These are phyloP conservation scores for Leuciscus idus DNA, from an alignment of 2,113 vertebrate species.

Conservation along the genomic window DNA sequence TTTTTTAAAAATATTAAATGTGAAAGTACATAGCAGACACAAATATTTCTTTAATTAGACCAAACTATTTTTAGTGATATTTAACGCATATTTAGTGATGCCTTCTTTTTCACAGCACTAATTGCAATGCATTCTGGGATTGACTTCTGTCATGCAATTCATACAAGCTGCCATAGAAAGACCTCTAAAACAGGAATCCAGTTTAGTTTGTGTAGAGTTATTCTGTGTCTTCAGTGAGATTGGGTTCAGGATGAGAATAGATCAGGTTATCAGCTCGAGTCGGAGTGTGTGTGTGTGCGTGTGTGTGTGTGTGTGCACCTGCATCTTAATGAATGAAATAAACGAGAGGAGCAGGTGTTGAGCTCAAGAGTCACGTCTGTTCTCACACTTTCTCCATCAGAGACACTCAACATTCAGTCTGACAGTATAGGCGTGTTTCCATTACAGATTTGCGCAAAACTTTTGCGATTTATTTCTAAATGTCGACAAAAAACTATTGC, in stretches of 20 bases:
- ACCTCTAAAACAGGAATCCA: no score
- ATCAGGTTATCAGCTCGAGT: neutral
- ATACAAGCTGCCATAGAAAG: neutral
- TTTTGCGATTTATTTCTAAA: no score
- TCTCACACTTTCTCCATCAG: neutral
- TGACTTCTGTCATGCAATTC: neutral
- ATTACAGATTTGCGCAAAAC: no score
- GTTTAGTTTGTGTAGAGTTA: no score
- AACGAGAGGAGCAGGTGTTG: conserved; percentile 70
- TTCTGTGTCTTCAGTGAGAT: neutral
- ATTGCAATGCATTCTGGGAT: neutral
- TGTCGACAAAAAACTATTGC: no score
- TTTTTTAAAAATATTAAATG: no score
- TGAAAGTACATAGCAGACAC: no score
- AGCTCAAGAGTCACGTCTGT: conserved; percentile 24
- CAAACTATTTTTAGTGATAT: no score
- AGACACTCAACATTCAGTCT: neutral
- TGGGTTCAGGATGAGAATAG: neutral
- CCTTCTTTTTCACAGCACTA: no score
- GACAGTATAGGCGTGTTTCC: neutral
- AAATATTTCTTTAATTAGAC: no score
- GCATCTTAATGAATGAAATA: conserved; percentile 59
- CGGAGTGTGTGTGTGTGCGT: conserved; percentile 1
- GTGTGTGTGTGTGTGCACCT: conserved; percentile 9
- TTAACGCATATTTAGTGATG: no score